Base-by-base conservation (phyloP, 2,888 invertebrate species). In the Cryptus armator region DNA sequence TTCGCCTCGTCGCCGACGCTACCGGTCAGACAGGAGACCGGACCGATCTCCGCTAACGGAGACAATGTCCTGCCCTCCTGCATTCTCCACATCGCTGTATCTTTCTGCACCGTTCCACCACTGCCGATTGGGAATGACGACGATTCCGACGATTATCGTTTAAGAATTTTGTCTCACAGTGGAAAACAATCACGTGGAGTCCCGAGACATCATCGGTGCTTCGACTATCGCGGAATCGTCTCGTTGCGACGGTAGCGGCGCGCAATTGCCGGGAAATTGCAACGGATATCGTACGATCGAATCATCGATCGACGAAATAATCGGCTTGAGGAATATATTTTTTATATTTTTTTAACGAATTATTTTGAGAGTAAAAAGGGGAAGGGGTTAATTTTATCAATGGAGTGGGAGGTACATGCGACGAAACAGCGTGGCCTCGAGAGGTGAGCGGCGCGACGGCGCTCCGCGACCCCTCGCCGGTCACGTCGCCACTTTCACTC, bases 61-160 rank as follows among this genome's bases (percentile, higher is more conserved):
- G 88, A 88, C 64, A 88, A 79, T 32, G 86, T 87, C 77, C 89
- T 88, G 71, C 91, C 88, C 83, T 93, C 92, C 86, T 92, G 93
- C 93, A 92, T 93, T 86, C 90, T 93, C 92, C 91, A 92, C 92
- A 92, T 92, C 86, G 85, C 86, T 32, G 32, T 32, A 83, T 51
- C 51, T 59, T 66, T n/a, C 56, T 43, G 44, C 62, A 68, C 59
- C 59, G 59, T 48, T 12, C 43, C 43, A 64, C 16, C n/a, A 1
- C 62, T 51, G 14, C 4, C 16, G 62, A 19, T 43, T 29, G 29
- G 12, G 4, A 14, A 32, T 7, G 5, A 62, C n/a, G 32, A 32
- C 62, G 62, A 14, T n/a, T 14, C 24, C 24, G 24, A 48, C 48
- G 48, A 48, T 37, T 37, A 9, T 48, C 48, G 48, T 14, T 48